Evolutionary conservation across 2,113 vertebrate genomes (phyloP).

Genomic region (Stegastes partitus): DNA sequence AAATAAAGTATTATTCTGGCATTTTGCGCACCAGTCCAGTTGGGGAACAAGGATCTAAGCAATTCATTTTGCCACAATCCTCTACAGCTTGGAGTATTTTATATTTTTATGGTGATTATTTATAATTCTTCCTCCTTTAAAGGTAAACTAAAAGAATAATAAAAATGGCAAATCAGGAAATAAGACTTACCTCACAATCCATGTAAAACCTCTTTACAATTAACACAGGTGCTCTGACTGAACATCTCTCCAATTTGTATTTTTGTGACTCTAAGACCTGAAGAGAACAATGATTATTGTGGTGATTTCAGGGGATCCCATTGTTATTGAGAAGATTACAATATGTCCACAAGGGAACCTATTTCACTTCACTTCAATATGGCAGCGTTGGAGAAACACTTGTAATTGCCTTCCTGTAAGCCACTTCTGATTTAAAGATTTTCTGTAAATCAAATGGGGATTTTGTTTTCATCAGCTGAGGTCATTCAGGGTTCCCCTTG

Average conservation of each 20-base stretch:
- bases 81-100: too few species aligned
- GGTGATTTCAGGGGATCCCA: slow-evolving; percentile 35
- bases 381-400: slow-evolving; percentile 20
- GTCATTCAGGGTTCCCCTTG: slow-evolving; percentile 22
- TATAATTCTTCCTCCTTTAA: neutral
- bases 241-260: slow-evolving; percentile 16
- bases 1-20: neutral
- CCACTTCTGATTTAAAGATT: slow-evolving; percentile 60
- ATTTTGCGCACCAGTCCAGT: neutral
- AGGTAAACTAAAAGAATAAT: slow-evolving; percentile 11
- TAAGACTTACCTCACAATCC: slow-evolving; percentile 24
- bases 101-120: neutral
- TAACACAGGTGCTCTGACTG: neutral
- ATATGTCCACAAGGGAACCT: slow-evolving; percentile 17
- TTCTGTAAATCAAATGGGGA: slow-evolving; percentile 72
- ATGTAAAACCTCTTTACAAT: neutral
- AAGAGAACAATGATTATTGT: slow-evolving; percentile 13
- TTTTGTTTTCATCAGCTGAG: slow-evolving; percentile 69
- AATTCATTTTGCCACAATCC: neutral
- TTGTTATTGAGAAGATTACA: slow-evolving; percentile 54
- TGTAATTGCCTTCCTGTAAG: slow-evolving; percentile 45
- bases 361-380: slow-evolving; percentile 19
- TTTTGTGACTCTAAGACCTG: slow-evolving; percentile 22
- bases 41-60: neutral
- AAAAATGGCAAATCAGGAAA: slow-evolving; percentile 15